Evolutionary conservation across 2,888 invertebrate species (phyloP), one percentile per base, ranked within the genome.

Genomic region (Hedychridium roseum): DNA sequence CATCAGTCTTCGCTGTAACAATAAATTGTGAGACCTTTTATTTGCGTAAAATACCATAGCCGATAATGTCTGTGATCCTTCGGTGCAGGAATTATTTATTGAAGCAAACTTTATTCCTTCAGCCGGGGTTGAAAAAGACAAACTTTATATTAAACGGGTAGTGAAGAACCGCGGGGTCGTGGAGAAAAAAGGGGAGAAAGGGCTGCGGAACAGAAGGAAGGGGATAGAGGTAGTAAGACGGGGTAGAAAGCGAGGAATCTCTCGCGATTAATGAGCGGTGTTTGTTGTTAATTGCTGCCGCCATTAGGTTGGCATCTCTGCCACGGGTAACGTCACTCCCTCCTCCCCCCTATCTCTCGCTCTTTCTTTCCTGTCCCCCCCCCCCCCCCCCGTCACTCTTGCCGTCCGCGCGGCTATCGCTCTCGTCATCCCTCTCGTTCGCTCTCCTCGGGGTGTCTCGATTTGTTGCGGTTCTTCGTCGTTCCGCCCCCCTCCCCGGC

Each of bases 241-340:
- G 36, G 23, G 30, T 27, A 31, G 43, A 23, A 31, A 54, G 44
- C 48, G 53, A 57, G 55, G 58, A 50, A 60, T 66, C 74, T 70
- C 64, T 66, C 62, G 73, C 77, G 74, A 78, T 78, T 78, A 78
- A 78, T 77, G 78, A 78, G 76, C 77, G 75, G 76, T 78, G 78
- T 78, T 78, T 78, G 78, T 78, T 78, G 78, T 78, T 78, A 78
- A 78, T 78, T 78, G 78, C 78, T 75, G 71, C 72, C 74, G 74
- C 76, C 78, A 78, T 78, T 78, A 78, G 71, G 76, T 77, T 76
- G 71, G 69, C 74, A 75, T 75, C 76, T 70, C 67, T 61, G n/a
- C 64, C 63, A 49, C 54, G 52, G 51, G 51, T 55, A 49, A 57
- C 49, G 52, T 50, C 43, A 31, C 53, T 46, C 40, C 37, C 20